Evolutionary conservation across 2,888 invertebrate species (phyloP), one percentile per base, ranked within the genome.

Genomic region (Ormyrus labotus): DNA sequence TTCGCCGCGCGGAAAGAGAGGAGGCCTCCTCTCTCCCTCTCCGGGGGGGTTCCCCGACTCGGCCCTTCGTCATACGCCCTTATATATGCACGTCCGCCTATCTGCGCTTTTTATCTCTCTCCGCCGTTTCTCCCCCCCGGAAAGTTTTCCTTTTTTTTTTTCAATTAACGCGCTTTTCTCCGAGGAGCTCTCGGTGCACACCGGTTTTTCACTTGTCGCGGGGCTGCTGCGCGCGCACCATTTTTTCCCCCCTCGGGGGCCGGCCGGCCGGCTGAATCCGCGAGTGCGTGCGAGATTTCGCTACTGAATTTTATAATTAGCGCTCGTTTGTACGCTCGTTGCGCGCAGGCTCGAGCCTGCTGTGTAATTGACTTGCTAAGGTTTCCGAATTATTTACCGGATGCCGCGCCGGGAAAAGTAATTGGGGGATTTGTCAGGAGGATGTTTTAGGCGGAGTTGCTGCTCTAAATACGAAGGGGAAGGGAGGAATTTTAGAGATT

Each of bases 11-110:
- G 84, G 82, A 78, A 81, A 82, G 83, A 83, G 81, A 84, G 84
- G 85, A 86, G 84, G 84, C 86, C 34, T 34, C 34, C 34, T 13
- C 34, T 34, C 34, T 34, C 34, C 34, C 34, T 34, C 34, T 34
- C 67, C 45, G 58, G 84, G 84, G 87, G 86, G 87, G 85, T 87
- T 86, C 87, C 84, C 84, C 82, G n/a, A 61, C 75, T 45, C 34
- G 69, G 75, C 67, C 70, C 73, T 72, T 64, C 70, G 70, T 68
- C 72, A 78, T 68, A 47, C n/a, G 6, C 68, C 13, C 13, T 11
- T 57, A 55, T 55, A 65, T 61, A 53, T 65, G 45, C 19, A 72
- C 11, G 34, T n/a, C 60, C 9, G 19, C 10, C 55, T 68, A 68
- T 77, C 77, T 77, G 4, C 1, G 9, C n/a, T 7, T 60, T 51